Conservation (phyloP, 1,140 invertebrate genomes). For the Triops cancriformis region DNA sequence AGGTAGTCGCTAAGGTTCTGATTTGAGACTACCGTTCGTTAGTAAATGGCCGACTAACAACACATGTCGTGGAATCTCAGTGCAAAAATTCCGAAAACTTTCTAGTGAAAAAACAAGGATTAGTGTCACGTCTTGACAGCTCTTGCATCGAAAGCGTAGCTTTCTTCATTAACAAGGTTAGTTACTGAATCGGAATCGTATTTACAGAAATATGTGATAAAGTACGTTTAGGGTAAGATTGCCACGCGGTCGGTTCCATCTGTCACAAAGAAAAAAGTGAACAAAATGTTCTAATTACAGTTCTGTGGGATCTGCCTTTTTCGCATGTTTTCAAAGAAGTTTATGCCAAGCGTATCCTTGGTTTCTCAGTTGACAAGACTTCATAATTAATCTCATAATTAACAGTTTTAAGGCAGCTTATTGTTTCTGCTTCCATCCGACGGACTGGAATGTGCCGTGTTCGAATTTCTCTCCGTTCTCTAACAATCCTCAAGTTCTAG, state of each 20-base stretch:
- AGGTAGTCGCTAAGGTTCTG: background rate
- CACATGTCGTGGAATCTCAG: background rate
- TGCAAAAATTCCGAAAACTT: background rate
- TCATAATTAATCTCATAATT: too few species aligned
- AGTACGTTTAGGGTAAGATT: background rate
- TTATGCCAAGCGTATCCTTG: background rate
- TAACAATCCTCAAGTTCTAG: too few species aligned
- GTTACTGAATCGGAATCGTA: background rate
- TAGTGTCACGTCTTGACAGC: background rate
- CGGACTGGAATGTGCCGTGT: too few species aligned
- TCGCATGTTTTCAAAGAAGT: background rate
- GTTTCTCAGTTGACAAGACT: too few species aligned
- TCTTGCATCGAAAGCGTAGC: background rate
- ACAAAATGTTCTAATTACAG: background rate
- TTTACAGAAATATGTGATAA: background rate
- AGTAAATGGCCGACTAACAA: slow-evolving; percentile 10
- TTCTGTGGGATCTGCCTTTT: background rate
- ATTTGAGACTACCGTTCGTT: background rate
- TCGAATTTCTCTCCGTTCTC: too few species aligned
- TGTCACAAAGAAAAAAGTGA: background rate
- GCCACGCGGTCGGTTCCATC: background rate
- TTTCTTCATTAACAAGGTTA: background rate
- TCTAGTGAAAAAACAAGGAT: background rate
- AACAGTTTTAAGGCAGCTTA: too few species aligned
- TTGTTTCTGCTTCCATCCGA: too few species aligned